Conservation (phyloP, 2,113 vertebrate species). For the Microcebus griseorufus region DNA sequence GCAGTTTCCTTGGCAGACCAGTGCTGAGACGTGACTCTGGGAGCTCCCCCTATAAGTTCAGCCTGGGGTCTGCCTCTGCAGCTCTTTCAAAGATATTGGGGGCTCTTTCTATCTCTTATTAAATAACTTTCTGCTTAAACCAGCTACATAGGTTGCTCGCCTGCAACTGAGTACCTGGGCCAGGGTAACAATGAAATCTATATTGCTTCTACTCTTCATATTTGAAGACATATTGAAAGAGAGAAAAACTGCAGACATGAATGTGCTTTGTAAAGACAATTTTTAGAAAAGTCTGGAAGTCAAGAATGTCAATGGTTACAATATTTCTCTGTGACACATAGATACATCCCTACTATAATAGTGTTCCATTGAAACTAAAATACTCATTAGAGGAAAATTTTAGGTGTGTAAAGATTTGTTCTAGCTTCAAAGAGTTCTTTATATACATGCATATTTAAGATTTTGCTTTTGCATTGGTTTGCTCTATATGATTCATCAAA, state of each 20-base stretch:
- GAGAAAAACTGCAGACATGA: not conserved
- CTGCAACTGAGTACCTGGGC: not conserved
- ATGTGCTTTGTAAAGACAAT: not conserved
- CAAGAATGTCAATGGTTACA: not conserved
- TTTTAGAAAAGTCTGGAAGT: not conserved
- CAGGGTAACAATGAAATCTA: not conserved
- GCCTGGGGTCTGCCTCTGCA: not conserved
- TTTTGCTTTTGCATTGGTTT: conserved; percentile 21
- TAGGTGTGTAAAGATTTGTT: not conserved
- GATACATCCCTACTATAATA: not conserved
- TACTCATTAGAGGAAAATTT: not conserved
- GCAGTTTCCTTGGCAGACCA: not conserved
- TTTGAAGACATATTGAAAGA: not conserved
- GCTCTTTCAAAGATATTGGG: not conserved
- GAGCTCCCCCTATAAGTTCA: not conserved
- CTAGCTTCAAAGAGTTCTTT: not conserved
- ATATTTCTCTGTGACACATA: not conserved
- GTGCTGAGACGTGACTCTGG: not conserved
- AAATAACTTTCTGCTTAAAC: not conserved
- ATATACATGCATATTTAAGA: not conserved
- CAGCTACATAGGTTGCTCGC: not conserved
- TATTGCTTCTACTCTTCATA: not conserved
- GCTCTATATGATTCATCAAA: not conserved
- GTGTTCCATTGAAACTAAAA: not conserved
- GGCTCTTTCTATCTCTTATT: not conserved